Evolutionary conservation across 2,888 invertebrate genomes (phyloP).

Genomic region (Cryptocheilus praepositus): DNA sequence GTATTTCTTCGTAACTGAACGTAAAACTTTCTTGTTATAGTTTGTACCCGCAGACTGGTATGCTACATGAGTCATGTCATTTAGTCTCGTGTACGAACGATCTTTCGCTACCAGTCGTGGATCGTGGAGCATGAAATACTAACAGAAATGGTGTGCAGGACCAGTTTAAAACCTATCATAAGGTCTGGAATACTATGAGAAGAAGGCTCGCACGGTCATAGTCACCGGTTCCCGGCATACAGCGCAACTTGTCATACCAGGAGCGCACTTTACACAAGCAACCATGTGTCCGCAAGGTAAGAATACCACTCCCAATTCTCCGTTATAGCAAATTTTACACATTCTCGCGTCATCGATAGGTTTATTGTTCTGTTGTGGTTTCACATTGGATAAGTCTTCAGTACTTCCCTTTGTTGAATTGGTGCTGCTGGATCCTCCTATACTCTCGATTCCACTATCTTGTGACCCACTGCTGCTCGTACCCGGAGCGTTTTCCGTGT

Average conservation of each 20-base stretch:
- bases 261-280: constrained; percentile 93
- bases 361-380: constrained; percentile 41
- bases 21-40: constrained; percentile 19
- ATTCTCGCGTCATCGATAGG: constrained; percentile 77
- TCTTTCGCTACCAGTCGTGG: constrained; percentile 42
- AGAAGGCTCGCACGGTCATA: constrained; percentile 81
- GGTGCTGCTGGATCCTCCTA: constrained; percentile 12
- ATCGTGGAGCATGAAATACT: constrained; percentile 27
- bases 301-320: constrained; percentile 92
- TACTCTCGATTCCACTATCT: constrained; percentile 32
- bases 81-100: constrained; percentile 41
- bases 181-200: constrained; percentile 70
- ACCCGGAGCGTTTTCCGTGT: constrained; percentile 33
- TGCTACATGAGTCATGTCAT: constrained; percentile 71
- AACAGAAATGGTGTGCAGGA: constrained; percentile 35
- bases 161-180: constrained; percentile 33
- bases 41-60: constrained; percentile 65
- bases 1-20: constrained; percentile 2
- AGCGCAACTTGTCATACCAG: constrained; percentile 89
- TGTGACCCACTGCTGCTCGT: constrained; percentile 31
- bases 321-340: constrained; percentile 94
- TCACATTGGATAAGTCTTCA: constrained; percentile 35
- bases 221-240: constrained; percentile 88
- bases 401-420: constrained; percentile 17
- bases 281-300: constrained; percentile 97